Evolutionary conservation across 2,888 invertebrate species (phyloP), one percentile per base, ranked within the genome.

Genomic region (Rhogogaster chlorosoma): DNA sequence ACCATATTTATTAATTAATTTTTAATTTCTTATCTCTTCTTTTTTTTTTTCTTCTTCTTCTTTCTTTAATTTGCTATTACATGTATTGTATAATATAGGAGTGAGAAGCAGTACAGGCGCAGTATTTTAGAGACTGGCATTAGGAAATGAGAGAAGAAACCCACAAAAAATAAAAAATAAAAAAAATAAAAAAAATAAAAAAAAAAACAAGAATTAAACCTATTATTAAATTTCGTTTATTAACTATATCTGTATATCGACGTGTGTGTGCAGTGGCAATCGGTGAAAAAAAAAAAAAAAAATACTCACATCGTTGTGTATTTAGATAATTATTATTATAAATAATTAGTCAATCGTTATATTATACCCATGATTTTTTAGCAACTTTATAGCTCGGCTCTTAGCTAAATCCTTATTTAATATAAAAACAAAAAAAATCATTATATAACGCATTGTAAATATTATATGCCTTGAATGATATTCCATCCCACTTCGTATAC

Each of bases 201-300:
- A 26, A 67, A 67, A 67, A 18, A 32, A 32, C 32, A 15, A 18
- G 18, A 67, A 32, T 32, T 18, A 32, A 89, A 89, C 91, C 91
- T 91, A 92, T 92, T 90, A 90, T 92, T 92, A 90, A 90, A 90
- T 89, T 88, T 89, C 89, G 61, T 80, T 92, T 90, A 91, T 92
- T 92, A 90, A 90, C 89, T 89, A 88, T 89, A 89, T 87, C 86
- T 87, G 80, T 86, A 87, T 86, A 85, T 61, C 38, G 36, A 36
- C 91, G 93, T 88, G 90, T 91, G 93, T 93, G 93, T 93, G 89
- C 93, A 93, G 93, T 93, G 93, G 93, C 91, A 91, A 87, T 87
- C 29, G 26, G 67, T 83, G 32, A 42, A 78, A n/a, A 29, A 36
- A 15, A 45, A 45, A 12, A 18, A 77, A 18, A 45, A 67, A 18